Percentiles rank a stretch among this genome's conserved stretches.
These are phyloP conservation scores for Spilarctia lutea DNA, from an alignment of 2,888 invertebrate genomes.

Conservation along the genomic window DNA sequence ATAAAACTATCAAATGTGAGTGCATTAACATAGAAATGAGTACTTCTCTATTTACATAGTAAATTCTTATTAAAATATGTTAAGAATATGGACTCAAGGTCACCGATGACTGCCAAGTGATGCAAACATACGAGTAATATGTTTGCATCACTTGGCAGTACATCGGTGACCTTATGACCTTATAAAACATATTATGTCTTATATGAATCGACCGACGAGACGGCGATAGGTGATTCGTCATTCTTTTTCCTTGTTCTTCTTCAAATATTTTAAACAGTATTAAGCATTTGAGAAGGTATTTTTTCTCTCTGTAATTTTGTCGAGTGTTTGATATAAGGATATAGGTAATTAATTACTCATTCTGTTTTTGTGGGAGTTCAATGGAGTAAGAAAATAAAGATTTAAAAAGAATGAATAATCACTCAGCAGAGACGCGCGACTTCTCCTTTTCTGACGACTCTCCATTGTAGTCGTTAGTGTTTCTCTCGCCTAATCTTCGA, in stretches of 20 bases:
- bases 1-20: neutral
- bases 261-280: neutral
- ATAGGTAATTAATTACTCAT: neutral
- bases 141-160: no score
- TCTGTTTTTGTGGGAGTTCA: neutral
- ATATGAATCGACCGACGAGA: neutral
- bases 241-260: neutral
- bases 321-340: neutral
- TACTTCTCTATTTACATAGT: neutral
- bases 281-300: neutral
- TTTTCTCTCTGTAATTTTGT: neutral
- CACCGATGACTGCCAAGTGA: neutral
- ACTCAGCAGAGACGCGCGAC: conserved; percentile 26
- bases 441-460: conserved; percentile 46
- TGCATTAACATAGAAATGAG: neutral
- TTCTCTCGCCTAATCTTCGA: conserved; percentile 83
- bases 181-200: no score
- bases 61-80: neutral
- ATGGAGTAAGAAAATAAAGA: no score
- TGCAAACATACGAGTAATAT: no score
- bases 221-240: neutral
- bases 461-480: conserved; percentile 78
- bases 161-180: no score
- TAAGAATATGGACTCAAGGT: neutral
- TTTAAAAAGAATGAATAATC: neutral